phyloP scores from a whole-genome alignment of 2,888 invertebrate genomes.

The Diaprepes abbreviatus region DNA sequence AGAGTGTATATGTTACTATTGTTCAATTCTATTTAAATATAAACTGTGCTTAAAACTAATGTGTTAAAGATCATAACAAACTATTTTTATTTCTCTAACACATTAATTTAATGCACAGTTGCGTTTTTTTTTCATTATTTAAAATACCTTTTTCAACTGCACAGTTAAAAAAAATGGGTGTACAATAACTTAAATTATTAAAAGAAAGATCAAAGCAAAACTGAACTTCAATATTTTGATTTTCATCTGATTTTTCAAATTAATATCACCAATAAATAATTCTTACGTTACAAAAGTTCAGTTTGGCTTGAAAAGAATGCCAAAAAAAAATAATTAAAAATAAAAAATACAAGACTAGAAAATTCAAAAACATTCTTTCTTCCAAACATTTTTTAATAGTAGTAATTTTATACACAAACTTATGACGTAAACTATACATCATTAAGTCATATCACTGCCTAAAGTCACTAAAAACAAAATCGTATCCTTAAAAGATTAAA shows the following conservation, averaged over 20 bases:
- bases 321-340: background rate
- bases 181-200: conserved; percentile 8
- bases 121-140: no score
- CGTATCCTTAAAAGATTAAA: conserved; percentile 64
- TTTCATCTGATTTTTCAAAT: no score
- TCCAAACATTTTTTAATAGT: conserved; percentile 48
- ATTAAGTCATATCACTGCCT: conserved; percentile 49
- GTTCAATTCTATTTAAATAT: no score
- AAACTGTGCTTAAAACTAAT: no score
- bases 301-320: background rate
- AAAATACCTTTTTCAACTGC: no score
- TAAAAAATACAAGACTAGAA: conserved; percentile 9
- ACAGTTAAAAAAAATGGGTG: no score
- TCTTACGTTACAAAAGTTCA: background rate
- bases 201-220: background rate
- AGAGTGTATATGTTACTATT: no score
- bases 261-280: no score
- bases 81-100: no score
- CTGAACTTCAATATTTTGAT: conserved; percentile 2
- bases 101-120: no score
- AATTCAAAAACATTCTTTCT: conserved; percentile 32
- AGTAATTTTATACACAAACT: conserved; percentile 48
- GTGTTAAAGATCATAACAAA: no score
- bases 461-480: conserved; percentile 54
- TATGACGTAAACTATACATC: conserved; percentile 46